These are phyloP conservation scores for Pyralis farinalis DNA, from an alignment of 2,888 invertebrate genomes.

Conservation along the genomic window DNA sequence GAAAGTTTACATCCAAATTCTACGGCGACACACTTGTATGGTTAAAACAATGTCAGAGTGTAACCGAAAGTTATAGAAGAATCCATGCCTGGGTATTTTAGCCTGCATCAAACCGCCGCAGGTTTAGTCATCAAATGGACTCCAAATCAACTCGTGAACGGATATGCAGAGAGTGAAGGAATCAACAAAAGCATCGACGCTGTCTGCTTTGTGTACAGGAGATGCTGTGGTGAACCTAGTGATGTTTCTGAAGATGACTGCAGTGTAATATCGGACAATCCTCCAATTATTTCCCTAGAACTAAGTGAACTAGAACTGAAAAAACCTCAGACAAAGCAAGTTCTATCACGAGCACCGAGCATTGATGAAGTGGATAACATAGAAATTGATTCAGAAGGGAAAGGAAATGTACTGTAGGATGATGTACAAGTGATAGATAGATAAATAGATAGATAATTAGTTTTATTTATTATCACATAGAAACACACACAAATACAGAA, in stretches of 20 bases:
- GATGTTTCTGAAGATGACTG: conserved; percentile 82
- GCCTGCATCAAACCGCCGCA: conserved; percentile 92
- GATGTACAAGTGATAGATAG: conserved; percentile 62
- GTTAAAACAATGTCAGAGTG: conserved; percentile 95
- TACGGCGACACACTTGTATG: conserved; percentile 92
- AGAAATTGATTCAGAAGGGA: conserved; percentile 61
- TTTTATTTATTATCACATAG: no score
- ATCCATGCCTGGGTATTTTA: conserved; percentile 94
- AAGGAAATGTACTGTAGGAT: conserved; percentile 47
- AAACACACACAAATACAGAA: no score
- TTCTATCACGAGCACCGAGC: conserved; percentile 67
- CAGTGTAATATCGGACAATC: conserved; percentile 79
- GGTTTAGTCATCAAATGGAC: conserved; percentile 96
- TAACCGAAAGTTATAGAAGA: conserved; percentile 91
- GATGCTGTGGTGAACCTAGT: no score
- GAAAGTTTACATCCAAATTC: conserved; percentile 97
- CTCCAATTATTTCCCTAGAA: conserved; percentile 72
- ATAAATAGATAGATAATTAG: no score
- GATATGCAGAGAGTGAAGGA: conserved; percentile 85
- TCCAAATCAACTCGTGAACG: conserved; percentile 97
- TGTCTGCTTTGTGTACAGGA: no score
- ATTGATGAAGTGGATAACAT: conserved; percentile 74
- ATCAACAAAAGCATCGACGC: conserved; percentile 90
- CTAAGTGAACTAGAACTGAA: conserved; percentile 70
- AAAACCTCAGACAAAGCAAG: conserved; percentile 51